phyloP scores from a whole-genome alignment of 2,797 vertebrate species.

The Gymnopithys bicolor region DNA sequence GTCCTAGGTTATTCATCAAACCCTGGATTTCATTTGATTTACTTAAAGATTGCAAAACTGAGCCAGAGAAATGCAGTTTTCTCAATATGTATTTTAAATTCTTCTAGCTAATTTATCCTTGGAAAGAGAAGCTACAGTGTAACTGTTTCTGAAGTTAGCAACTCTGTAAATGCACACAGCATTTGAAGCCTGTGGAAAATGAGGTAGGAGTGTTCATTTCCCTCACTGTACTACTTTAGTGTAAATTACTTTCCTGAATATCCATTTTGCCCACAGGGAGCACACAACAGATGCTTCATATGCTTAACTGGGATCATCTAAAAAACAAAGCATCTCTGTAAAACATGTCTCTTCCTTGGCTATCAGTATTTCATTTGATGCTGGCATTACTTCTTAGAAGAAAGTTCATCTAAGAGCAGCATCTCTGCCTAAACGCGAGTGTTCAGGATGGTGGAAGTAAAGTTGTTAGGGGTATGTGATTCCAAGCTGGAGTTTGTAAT shows the following conservation, averaged over 20 bases:
- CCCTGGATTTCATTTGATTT: neutral
- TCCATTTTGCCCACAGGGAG: neutral
- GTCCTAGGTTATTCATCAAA: neutral
- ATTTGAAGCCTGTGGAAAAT: neutral
- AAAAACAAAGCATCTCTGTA: neutral
- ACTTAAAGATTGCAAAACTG: neutral
- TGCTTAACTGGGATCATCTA: neutral
- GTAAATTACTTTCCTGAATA: slow-evolving; percentile 9
- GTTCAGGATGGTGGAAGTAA: neutral
- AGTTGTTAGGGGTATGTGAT: neutral
- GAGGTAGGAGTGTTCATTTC: slow-evolving; percentile 25
- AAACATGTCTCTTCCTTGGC: neutral
- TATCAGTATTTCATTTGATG: neutral
- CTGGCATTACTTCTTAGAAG: neutral
- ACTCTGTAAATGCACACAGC: neutral
- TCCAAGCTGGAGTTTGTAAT: neutral
- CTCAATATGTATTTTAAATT: neutral
- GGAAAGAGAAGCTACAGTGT: neutral
- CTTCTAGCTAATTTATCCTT: neutral
- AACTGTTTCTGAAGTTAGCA: neutral
- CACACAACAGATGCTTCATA: slow-evolving; percentile 4
- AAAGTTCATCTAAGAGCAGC: neutral
- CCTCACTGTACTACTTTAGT: neutral
- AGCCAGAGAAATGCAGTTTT: neutral
- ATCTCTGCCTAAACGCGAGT: neutral